phyloP scores from a whole-genome alignment of 2,113 vertebrate species.

The Centrocercus urophasianus region DNA sequence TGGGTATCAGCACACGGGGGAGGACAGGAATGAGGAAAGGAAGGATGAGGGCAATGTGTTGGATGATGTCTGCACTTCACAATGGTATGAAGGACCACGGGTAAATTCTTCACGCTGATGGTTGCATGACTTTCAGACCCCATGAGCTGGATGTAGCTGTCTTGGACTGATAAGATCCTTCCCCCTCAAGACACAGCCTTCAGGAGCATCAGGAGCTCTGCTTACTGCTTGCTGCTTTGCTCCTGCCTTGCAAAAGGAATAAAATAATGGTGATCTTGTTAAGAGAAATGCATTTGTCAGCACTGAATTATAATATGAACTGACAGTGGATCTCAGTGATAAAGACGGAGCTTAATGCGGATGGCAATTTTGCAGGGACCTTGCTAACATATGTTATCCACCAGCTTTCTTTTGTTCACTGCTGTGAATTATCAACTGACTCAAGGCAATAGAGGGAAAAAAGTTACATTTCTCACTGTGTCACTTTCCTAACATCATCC shows the following conservation, averaged over 20 bases:
- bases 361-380: conserved; percentile 63
- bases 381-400: conserved; percentile 62
- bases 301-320: conserved; percentile 54
- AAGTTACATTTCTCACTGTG: conserved; percentile 53
- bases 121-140: not conserved
- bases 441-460: conserved; percentile 51
- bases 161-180: not conserved
- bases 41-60: not conserved
- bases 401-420: conserved; percentile 55
- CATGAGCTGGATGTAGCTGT: not conserved
- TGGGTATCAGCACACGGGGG: not conserved
- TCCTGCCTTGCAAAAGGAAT: not conserved
- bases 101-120: not conserved
- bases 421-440: conserved; percentile 69
- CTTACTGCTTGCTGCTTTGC: not conserved
- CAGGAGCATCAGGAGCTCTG: not conserved
- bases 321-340: conserved; percentile 38
- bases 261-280: not conserved
- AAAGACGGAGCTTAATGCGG: conserved; percentile 20
- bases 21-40: not conserved
- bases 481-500: conserved; percentile 25
- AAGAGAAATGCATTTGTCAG: conserved; percentile 56
- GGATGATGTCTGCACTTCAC: not conserved
- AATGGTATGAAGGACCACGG: rapidly evolving
- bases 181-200: not conserved